Base-by-base conservation (phyloP, 2,113 vertebrate genomes). In the Tragelaphus scriptus region DNA sequence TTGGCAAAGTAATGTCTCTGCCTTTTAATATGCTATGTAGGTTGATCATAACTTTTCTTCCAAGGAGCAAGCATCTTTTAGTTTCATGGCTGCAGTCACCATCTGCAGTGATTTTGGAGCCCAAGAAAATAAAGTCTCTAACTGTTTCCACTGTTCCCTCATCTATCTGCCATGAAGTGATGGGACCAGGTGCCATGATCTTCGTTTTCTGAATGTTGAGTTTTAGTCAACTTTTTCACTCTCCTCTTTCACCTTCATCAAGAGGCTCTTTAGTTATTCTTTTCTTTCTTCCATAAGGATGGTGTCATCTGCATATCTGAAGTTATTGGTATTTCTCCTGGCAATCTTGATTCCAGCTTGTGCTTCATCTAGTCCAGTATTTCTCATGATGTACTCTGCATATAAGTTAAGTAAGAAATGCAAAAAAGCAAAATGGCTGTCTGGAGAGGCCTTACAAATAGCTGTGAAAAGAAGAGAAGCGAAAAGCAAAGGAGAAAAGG, bases 101-200 rank as follows among this genome's bases (percentile, higher is more conserved):
- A 65, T 65, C 32, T n/a, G 63, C 63, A n/a, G 63, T 65, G 32
- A 65, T 65, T 65, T 65, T 65, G 32, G 16, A 10, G 30, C 7
- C 0, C 9, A n/a, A n/a, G 30, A 30, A 68, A n/a, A 16, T 68
- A 30, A 68, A n/a, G 32, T 68, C 32, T n/a, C 4, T 19, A 7
- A n/a, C 59, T 63, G 32, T n/a, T 65, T 65, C 16, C 32, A 65
- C 4, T 17, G 63, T n/a, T 19, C 2, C 32, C 63, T 9, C 16
- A 68, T 68, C 32, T 68, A 1, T n/a, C n/a, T 68, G 1, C 16
- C 32, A 68, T 19, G 63, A 68, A 68, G 63, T 19, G 7, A n/a
- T 1, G 32, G 63, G 63, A 65, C 7, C 63, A 4, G 30, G 3
- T 8, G 30, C 30, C 3, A 0, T n/a, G 30, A 65, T 65, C 30